Evolutionary conservation across 2,113 vertebrate genomes (phyloP), one percentile per base, ranked within the genome.

Genomic region (Patagioenas fasciata): DNA sequence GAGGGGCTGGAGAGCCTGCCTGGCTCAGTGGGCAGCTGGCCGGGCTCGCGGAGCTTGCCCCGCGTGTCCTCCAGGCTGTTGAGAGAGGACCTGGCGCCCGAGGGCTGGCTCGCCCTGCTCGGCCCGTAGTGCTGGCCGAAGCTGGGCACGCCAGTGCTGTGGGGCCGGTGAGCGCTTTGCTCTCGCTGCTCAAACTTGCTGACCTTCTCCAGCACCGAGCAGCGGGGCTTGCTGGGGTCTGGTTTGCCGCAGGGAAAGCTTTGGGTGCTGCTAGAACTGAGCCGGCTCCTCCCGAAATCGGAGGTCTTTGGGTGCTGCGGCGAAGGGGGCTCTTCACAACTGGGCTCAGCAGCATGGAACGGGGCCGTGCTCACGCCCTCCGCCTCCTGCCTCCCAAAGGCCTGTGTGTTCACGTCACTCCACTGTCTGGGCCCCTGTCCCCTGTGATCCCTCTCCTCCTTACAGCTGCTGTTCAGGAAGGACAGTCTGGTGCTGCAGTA

Each of bases 181-280:
- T 99, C 98, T 9, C 97, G 98, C 66, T 98, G 98, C 96, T 99
- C 99, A 32, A 99, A 98, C 85, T 98, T 98, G 83, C 95, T 98
- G 42, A 99, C 98, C 90, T 99, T 99, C 97, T 99, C 99, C 90
- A 99, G 97, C 85, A 99, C 99, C 0, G 98, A 99, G 93, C 98
- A 98, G 91, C 95, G 89, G 50, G 97, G 40, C 86, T 92, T 95
- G 24, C 32, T 79, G 65, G 70, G 75, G 1, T 98, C 98, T 58
- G 89, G 50, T 80, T 93, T 98, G 75, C 96, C 89, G 8, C 85
- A 93, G 31, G 96, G 95, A 75, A 93, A 83, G 50, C 91, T 85
- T 0, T 96, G 93, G 77, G 92, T 15, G 65, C 94, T 97, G 87
- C 97, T 91, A 8, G 97, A 97, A 90, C 96, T 97, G 36, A 97